phyloP scores from a whole-genome alignment of 1,140 invertebrate species.

The Arion vulgaris region DNA sequence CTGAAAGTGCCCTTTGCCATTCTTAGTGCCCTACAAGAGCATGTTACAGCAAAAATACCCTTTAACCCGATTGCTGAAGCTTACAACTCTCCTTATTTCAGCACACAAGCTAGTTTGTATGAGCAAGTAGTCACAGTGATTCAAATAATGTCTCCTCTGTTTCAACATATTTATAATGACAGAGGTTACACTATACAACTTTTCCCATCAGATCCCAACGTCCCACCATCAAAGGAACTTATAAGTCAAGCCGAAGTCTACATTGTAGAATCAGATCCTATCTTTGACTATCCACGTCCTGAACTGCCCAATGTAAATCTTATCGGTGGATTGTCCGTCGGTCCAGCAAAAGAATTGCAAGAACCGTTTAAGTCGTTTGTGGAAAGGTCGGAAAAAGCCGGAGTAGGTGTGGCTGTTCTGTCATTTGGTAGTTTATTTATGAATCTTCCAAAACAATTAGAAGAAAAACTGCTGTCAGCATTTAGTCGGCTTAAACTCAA shows the following conservation, averaged over 20 bases:
- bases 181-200: not conserved
- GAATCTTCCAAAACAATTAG: slow-evolving; percentile 22
- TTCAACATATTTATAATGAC: not conserved
- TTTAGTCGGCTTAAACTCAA: slow-evolving; percentile 13
- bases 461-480: slow-evolving; percentile 36
- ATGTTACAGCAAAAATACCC: not conserved
- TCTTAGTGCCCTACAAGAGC: no score
- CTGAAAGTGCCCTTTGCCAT: no score
- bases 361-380: slow-evolving; percentile 36
- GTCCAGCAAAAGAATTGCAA: slow-evolving; percentile 30
- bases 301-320: slow-evolving; percentile 43
- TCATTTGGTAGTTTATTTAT: slow-evolving; percentile 45
- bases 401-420: slow-evolving; percentile 44
- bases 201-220: slow-evolving; percentile 20
- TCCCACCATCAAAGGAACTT: not conserved
- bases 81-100: no score
- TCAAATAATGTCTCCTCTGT: no score
- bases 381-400: slow-evolving; percentile 19
- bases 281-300: slow-evolving; percentile 47
- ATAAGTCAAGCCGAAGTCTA: slow-evolving; percentile 33
- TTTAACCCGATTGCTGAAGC: no score
- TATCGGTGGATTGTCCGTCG: slow-evolving; percentile 48
- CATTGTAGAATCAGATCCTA: slow-evolving; percentile 47
- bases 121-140: no score
- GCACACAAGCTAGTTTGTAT: no score